Percentiles rank a stretch among this genome's conserved stretches.
phyloP scores from a whole-genome alignment of 2,797 vertebrate species.

The Iguana delicatissima region DNA sequence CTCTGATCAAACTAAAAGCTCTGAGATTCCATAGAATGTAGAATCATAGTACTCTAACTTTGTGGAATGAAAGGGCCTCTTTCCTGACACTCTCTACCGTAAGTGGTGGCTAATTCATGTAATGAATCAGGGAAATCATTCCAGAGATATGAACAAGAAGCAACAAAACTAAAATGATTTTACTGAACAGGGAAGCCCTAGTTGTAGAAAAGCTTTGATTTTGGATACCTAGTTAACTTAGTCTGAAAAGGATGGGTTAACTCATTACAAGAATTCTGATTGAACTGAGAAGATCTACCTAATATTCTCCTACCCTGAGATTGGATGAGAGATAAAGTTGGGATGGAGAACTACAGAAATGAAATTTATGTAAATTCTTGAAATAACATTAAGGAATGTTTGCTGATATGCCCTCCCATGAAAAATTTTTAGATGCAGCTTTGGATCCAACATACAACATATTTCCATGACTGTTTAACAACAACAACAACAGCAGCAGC shows the following conservation, averaged over 20 bases:
- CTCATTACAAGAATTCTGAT: background rate
- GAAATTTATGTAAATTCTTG: background rate
- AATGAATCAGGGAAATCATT: background rate
- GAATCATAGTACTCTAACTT: no score
- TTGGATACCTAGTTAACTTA: background rate
- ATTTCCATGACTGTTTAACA: background rate
- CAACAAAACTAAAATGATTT: background rate
- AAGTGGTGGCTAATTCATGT: background rate
- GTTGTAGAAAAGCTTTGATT: background rate
- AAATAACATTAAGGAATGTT: background rate
- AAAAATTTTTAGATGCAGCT: background rate
- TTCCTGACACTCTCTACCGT: background rate
- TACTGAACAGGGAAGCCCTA: background rate
- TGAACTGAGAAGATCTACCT: background rate
- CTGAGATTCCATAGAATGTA: no score
- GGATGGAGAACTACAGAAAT: background rate
- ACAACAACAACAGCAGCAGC: no score
- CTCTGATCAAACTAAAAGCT: no score
- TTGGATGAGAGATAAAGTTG: background rate
- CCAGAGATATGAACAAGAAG: slow-evolving; percentile 3
- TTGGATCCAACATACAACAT: background rate
- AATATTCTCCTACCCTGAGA: background rate
- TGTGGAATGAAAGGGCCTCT: no score
- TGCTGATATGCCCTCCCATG: background rate
- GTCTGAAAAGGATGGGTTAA: background rate